Evolutionary conservation across 2,113 vertebrate genomes (phyloP), one percentile per base, ranked within the genome.

Genomic region (Hystrix cristata): DNA sequence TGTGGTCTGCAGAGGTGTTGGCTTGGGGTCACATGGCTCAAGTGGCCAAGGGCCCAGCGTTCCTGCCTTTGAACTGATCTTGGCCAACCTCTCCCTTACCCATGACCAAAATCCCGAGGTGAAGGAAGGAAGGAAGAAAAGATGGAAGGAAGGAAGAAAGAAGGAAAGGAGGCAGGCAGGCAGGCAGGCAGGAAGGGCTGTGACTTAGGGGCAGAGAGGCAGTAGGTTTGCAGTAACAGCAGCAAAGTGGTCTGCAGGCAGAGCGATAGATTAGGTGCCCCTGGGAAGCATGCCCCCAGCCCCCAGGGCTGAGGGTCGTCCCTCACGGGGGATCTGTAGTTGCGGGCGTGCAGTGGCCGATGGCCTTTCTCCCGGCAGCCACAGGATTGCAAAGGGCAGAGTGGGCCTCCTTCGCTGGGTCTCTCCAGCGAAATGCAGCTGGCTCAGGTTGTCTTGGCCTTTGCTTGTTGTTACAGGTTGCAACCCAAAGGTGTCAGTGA

Each of bases 281-380:
- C 14, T 7, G 27, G 59, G 29, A 57, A 72, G 51, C 21, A 53
- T 62, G 10, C 4, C 29, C 5, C 3, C 8, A 9, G 13, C 27
- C 18, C 67, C 29, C 14, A 18, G 29, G 59, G 15, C 71, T 62
- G 43, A 57, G 69, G 43, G 31, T 4, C 18, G 18, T 48, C 76
- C 25, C 7, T 74, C n/a, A 15, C 13, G 67, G 55, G 72, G 23
- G 31, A n/a, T 34, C 27, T 48, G 48, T 5, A 25, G 13, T 62
- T 3, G 0, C 27, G 2, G 1, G 29, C 7, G 15, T 8, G 27
- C 59, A 79, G 34, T 34, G 10, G 34, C 14, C 23, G 0, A 1
- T 1, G 10, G 0, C 65, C 46, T 76, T 34, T 74, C 46, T 62
- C 51, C 48, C 29, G 6, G 1, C 27, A 34, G 12, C 43, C 10